phyloP scores from a whole-genome alignment of 2,113 vertebrate species.

The Megatriorchis doriae region DNA sequence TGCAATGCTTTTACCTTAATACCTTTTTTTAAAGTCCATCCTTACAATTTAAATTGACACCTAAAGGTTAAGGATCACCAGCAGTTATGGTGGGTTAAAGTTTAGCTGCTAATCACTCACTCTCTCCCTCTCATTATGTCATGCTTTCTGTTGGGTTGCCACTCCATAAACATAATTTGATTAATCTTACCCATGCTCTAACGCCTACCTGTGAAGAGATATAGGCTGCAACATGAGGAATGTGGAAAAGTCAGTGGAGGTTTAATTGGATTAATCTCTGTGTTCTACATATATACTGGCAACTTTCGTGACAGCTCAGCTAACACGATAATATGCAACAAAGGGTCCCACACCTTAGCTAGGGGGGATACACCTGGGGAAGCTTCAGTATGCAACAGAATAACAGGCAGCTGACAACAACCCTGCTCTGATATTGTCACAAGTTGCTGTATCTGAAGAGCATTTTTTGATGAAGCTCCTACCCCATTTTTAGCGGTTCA shows the following conservation, averaged over 20 bases:
- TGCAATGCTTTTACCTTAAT: background rate
- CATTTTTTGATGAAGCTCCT: conserved; percentile 22
- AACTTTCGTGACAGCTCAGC: conserved; percentile 71
- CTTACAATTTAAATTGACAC: background rate
- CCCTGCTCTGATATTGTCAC: conserved; percentile 51
- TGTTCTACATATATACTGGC: conserved; percentile 22
- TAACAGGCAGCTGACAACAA: conserved; percentile 61
- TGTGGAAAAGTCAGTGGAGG: conserved; percentile 72
- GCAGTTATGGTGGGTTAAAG: background rate
- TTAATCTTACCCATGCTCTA: background rate
- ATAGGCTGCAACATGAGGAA: conserved; percentile 54
- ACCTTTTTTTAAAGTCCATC: background rate
- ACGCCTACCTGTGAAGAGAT: background rate
- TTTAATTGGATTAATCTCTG: conserved; percentile 78
- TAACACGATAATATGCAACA: conserved; percentile 62
- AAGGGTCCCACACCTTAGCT: conserved; percentile 74
- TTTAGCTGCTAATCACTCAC: background rate
- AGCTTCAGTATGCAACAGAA: conserved; percentile 35
- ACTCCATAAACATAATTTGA: background rate
- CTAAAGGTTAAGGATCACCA: background rate
- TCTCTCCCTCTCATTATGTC: conserved; percentile 12
- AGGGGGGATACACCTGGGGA: conserved; percentile 79
- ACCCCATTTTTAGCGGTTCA: conserved; percentile 43
- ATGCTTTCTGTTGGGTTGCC: background rate
- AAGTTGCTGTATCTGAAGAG: background rate